A percentile compares a stretch with the other conserved stretches of the same genome.
These are phyloP conservation scores for Cantharis rustica DNA, from an alignment of 2,888 invertebrate species.

Conservation along the genomic window DNA sequence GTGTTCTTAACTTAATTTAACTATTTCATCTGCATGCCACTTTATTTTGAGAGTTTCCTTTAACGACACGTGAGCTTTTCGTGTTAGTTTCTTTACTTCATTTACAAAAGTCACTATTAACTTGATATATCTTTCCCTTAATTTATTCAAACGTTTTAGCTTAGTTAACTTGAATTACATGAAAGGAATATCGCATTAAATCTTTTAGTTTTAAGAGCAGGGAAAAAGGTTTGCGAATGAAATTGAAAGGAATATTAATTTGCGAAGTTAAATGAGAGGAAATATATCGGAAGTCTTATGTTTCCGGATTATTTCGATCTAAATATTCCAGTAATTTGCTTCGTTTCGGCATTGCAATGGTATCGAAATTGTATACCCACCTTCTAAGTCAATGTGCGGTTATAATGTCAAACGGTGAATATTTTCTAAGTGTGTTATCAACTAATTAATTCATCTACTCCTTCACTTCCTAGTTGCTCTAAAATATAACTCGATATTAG, in stretches of 20 bases:
- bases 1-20: conserved; percentile 37
- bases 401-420: background rate
- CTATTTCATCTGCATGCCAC: conserved; percentile 34
- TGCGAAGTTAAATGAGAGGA: background rate
- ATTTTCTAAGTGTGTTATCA: conserved; percentile 10
- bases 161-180: background rate
- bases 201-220: background rate
- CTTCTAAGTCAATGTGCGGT: background rate
- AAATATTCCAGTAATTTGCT: background rate
- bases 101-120: background rate
- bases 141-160: background rate
- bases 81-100: conserved; percentile 3
- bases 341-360: background rate
- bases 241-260: background rate
- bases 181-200: background rate
- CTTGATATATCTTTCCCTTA: background rate
- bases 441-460: conserved; percentile 26
- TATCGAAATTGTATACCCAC: background rate
- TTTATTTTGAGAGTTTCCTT: conserved; percentile 23
- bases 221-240: background rate
- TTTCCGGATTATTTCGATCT: background rate
- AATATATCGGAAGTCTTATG: background rate
- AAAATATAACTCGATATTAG: conserved; percentile 15
- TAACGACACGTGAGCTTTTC: conserved; percentile 23
- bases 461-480: conserved; percentile 15